Evolutionary conservation across 2,888 invertebrate genomes (phyloP), one percentile per base, ranked within the genome.

Genomic region (Drosophila recens): DNA sequence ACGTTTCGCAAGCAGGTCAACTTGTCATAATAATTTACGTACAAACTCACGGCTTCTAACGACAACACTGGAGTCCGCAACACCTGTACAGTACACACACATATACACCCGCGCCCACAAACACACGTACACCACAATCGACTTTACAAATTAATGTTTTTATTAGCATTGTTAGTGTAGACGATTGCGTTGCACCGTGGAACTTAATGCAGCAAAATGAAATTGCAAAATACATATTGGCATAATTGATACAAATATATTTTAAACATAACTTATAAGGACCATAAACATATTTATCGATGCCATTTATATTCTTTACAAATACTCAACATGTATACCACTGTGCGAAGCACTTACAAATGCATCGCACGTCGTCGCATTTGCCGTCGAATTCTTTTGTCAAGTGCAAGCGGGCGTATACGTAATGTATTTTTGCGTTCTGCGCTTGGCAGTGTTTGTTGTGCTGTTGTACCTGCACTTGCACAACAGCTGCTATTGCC

Each of bases 11-110:
- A 84, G 73, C 84, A 67, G 89, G 89, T 84, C 84, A 89, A 79
- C 89, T 88, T 88, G 89, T 88, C 83, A 84, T 75, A 75, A 83
- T 83, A 83, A 83, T 82, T 88, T 78, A 86, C 77, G 75, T 75
- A 65, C 64, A 67, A 67, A 68, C 80, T 64, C 20, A 72, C 66
- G 59, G 67, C 81, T 48, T 73, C 67, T 58, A 70, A 45, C 73
- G 33, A 51, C 64, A 58, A 42, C 53, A 48, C 6, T 49, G 46
- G 40, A 58, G 72, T 63, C 52, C 68, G 66, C 53, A 80, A 75
- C 87, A 82, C 87, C 81, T 84, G 85, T 59, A 75, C 65, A 43
- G 23, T 30, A 54, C 54, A 67, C 68, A 71, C 61, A 69, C 49
- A 59, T 45, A 34, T 57, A 17, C 33, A 53, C 30, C 53, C 33